phyloP scores from a whole-genome alignment of 2,113 vertebrate genomes.

The Dasypus novemcinctus region DNA sequence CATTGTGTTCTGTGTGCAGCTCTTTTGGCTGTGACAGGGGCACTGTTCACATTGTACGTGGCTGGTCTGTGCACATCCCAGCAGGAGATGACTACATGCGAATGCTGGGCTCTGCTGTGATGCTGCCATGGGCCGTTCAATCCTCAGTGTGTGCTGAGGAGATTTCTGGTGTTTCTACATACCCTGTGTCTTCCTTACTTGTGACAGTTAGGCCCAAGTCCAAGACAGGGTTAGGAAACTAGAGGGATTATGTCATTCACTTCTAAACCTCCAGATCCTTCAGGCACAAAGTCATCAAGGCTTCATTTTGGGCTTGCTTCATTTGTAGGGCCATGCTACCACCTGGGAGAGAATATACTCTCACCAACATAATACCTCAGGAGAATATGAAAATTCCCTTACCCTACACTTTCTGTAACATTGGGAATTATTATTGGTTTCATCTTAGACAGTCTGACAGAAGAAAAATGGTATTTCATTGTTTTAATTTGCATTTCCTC shows the following conservation, averaged over 20 bases:
- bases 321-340: neutral
- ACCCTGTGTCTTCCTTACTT: neutral
- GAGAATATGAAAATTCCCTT: accelerated
- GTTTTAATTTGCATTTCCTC: neutral
- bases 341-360: neutral
- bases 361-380: neutral
- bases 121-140: neutral
- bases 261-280: neutral
- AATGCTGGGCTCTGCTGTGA: neutral
- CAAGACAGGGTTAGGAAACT: neutral
- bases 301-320: neutral
- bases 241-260: neutral
- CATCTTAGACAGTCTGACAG: neutral
- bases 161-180: neutral
- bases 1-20: neutral
- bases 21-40: neutral
- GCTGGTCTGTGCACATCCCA: neutral
- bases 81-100: neutral
- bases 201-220: neutral
- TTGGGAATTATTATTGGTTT: neutral
- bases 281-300: neutral
- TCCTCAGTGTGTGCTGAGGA: neutral
- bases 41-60: neutral
- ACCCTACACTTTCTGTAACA: neutral
- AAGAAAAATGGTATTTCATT: neutral